These are phyloP conservation scores for Butorides virescens DNA, from an alignment of 2,113 vertebrate species.

Conservation along the genomic window DNA sequence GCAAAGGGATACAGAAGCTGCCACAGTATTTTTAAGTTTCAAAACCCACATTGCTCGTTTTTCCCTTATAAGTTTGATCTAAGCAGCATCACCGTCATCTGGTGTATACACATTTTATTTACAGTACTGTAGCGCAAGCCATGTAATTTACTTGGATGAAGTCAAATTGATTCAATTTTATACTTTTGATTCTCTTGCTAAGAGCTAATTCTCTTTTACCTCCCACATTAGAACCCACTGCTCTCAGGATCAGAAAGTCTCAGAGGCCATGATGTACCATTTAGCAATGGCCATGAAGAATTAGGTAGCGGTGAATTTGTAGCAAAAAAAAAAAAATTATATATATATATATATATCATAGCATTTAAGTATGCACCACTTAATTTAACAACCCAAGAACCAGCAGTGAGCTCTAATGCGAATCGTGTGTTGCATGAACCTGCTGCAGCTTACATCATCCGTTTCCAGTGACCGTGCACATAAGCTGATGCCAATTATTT, in stretches of 20 bases:
- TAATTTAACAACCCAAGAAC: not conserved
- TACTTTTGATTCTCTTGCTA: not conserved
- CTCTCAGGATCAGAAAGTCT: not conserved
- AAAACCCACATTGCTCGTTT: not conserved
- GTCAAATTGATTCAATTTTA: not conserved
- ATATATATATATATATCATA: not conserved
- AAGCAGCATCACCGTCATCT: not conserved
- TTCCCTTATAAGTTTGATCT: not conserved
- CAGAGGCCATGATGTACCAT: not conserved
- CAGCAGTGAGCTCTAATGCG: not conserved
- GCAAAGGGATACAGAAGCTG: not conserved
- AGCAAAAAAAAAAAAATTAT: not conserved
- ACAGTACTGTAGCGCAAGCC: not conserved
- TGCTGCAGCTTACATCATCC: not conserved
- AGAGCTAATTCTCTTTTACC: constrained; percentile 1
- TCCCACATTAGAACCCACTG: not conserved
- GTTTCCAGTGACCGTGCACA: not conserved
- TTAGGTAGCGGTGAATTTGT: not conserved
- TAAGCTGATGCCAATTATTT: not conserved
- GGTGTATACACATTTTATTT: not conserved
- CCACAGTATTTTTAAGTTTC: not conserved
- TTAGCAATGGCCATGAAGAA: not conserved
- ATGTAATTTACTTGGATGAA: not conserved
- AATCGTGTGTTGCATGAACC: not conserved
- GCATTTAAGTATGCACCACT: not conserved